A percentile compares a stretch with the other conserved stretches of the same genome.
Conservation (phyloP, 2,113 vertebrate genomes). For the Phrynosoma platyrhinos region DNA sequence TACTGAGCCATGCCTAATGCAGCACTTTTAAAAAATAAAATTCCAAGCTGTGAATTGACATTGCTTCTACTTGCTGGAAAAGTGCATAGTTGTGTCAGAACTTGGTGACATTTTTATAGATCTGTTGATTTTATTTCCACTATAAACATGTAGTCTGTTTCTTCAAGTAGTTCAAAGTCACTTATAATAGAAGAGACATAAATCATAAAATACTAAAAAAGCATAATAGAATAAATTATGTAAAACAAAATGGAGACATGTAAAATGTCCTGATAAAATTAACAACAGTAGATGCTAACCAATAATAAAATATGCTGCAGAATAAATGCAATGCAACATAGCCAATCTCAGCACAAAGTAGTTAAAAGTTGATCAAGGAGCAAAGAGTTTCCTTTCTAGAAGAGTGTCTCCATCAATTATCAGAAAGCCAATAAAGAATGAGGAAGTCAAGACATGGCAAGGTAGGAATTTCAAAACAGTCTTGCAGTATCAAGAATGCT, state of each 20-base stretch:
- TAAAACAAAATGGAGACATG: neutral
- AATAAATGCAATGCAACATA: neutral
- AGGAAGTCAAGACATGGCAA: neutral
- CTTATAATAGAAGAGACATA: neutral
- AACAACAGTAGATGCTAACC: neutral
- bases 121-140: neutral
- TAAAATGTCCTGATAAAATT: neutral
- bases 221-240: neutral
- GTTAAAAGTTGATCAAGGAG: neutral
- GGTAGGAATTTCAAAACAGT: neutral
- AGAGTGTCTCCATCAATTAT: neutral
- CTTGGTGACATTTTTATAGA: too few relatives aligned
- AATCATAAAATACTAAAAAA: neutral
- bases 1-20: neutral
- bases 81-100: too few relatives aligned
- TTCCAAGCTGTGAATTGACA: too few relatives aligned
- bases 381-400: neutral
- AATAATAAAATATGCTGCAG: neutral
- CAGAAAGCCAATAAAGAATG: neutral
- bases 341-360: neutral
- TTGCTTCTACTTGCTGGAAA: too few relatives aligned
- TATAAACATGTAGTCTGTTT: neutral
- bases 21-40: too few relatives aligned
- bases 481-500: neutral
- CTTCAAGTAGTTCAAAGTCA: neutral